Percentiles rank a stretch among this genome's conserved stretches.
These are phyloP conservation scores for Trisateles emortualis DNA, from an alignment of 2,888 invertebrate species.

Conservation along the genomic window DNA sequence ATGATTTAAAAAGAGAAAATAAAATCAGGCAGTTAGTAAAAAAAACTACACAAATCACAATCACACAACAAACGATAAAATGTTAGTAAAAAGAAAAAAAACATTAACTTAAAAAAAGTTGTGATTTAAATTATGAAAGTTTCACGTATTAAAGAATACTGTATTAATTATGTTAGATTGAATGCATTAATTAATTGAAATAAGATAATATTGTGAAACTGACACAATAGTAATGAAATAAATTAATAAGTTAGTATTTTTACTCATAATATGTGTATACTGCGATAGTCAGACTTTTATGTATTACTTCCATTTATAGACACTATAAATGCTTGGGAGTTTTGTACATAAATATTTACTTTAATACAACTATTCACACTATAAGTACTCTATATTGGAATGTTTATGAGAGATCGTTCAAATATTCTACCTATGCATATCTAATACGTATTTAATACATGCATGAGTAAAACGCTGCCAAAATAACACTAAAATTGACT, in stretches of 20 bases:
- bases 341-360: slow-evolving; percentile 63
- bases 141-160: slow-evolving; percentile 41
- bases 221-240: slow-evolving; percentile 47
- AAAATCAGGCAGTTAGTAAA: slow-evolving; percentile 77
- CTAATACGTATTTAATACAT: slow-evolving; percentile 32
- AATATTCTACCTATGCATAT: slow-evolving; percentile 34
- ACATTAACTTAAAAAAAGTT: slow-evolving; percentile 49
- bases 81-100: slow-evolving; percentile 72
- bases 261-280: slow-evolving; percentile 43
- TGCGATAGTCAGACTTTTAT: slow-evolving; percentile 72
- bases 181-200: slow-evolving; percentile 13
- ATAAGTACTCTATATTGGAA: slow-evolving; percentile 54
- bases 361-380: slow-evolving; percentile 51
- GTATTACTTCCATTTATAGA: slow-evolving; percentile 44
- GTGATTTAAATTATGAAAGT: slow-evolving; percentile 49
- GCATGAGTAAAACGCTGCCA: slow-evolving; percentile 42
- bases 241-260: slow-evolving; percentile 58
- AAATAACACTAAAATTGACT: slow-evolving; percentile 21
- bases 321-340: slow-evolving; percentile 66
- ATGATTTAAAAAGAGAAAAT: slow-evolving; percentile 53
- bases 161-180: neutral
- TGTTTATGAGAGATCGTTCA: slow-evolving; percentile 53
- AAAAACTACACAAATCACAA: slow-evolving; percentile 64
- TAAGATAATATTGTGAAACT: slow-evolving; percentile 50
- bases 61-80: slow-evolving; percentile 63